Evolutionary conservation across 1,140 invertebrate genomes (phyloP).

Genomic region (Drosophila guanche): DNA sequence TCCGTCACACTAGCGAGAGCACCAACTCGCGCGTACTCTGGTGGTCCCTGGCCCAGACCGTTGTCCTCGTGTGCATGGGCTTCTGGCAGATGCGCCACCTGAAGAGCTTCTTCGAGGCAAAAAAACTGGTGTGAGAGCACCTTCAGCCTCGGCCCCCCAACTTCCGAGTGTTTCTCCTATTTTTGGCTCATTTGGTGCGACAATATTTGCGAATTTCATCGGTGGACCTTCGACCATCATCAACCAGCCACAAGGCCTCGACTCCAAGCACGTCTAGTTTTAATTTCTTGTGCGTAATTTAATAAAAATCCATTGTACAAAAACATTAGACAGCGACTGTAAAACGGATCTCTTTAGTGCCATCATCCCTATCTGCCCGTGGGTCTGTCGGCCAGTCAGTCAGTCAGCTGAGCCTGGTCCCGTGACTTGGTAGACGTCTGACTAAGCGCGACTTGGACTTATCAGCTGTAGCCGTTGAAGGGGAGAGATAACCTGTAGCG

Average conservation of each 20-base stretch:
- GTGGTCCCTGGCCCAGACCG: conserved; percentile 98
- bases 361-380: conserved; percentile 5
- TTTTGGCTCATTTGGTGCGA: conserved; percentile 31
- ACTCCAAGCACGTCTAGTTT: conserved; percentile 65
- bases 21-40: conserved; percentile 98
- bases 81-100: conserved; percentile 99
- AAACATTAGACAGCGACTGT: conserved; percentile 18
- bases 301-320: conserved; percentile 80
- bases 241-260: conserved; percentile 22
- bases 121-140: conserved; percentile 95
- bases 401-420: conserved; percentile 60
- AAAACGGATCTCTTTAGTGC: neutral
- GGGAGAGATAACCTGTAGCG: conserved; percentile 62
- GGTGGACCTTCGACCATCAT: conserved; percentile 48
- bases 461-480: conserved; percentile 40
- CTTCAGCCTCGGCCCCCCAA: conserved; percentile 8
- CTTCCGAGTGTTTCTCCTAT: conserved; percentile 36
- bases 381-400: conserved; percentile 47
- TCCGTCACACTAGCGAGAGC: conserved; percentile 98
- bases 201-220: conserved; percentile 64
- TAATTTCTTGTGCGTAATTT: conserved; percentile 77
- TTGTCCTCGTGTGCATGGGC: conserved; percentile 95
- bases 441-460: conserved; percentile 56
- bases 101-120: conserved; percentile 99
- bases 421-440: conserved; percentile 58